Evolutionary conservation across 2,113 vertebrate genomes (phyloP).

Genomic region (Lepidothrix coronata): DNA sequence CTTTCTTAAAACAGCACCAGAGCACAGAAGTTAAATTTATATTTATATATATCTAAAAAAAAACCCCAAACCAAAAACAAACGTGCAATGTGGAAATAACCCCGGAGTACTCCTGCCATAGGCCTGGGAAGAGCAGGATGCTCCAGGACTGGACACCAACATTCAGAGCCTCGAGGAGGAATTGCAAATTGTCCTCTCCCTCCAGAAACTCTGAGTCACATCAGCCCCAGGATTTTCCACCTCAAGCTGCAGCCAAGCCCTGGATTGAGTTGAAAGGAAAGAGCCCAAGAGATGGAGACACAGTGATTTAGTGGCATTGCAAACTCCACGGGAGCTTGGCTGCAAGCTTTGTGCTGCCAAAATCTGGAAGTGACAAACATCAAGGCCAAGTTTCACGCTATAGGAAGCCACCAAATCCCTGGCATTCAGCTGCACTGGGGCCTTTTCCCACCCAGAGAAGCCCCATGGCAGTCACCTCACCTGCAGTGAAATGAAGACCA

Average conservation of each 20-base stretch:
- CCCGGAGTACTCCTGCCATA: background rate
- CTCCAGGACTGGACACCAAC: background rate
- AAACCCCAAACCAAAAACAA: background rate
- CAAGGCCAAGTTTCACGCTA: background rate
- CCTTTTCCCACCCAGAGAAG: background rate
- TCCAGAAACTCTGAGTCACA: background rate
- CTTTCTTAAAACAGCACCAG: background rate
- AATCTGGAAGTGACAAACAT: background rate
- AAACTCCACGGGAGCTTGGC: background rate
- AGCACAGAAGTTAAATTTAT: background rate
- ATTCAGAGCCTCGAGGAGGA: background rate
- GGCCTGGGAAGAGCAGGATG: background rate
- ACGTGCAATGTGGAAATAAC: background rate
- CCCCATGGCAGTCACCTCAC: conserved; percentile 60
- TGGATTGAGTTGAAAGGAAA: background rate
- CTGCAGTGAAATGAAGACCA: conserved; percentile 89
- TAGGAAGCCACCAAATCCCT: background rate
- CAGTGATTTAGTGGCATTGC: background rate
- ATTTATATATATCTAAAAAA: background rate
- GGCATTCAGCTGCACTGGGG: background rate
- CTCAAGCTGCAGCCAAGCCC: background rate
- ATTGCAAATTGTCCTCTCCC: background rate
- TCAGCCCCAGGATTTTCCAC: background rate
- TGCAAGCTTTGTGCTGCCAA: background rate
- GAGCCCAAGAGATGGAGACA: background rate